Evolutionary conservation across 2,113 vertebrate species (phyloP).

Genomic region (Mustela lutreola): DNA sequence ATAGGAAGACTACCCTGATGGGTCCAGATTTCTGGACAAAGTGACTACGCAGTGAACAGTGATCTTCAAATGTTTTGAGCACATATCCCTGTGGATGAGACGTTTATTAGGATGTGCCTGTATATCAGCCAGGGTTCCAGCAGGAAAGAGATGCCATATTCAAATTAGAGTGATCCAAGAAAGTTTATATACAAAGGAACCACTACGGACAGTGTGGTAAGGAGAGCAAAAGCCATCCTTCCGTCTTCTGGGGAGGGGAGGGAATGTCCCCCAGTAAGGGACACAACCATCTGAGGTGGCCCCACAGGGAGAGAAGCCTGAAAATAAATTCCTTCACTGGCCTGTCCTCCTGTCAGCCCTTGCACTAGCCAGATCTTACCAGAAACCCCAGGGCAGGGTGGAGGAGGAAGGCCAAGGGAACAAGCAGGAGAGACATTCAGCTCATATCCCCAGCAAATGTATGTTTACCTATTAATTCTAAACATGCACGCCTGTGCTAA

Average conservation of each 20-base stretch:
- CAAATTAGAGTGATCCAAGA: background rate
- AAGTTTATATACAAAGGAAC: background rate
- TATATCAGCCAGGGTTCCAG: background rate
- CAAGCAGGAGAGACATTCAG: background rate
- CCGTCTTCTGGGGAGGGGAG: background rate
- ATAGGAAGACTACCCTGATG: background rate
- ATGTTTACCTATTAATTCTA: background rate
- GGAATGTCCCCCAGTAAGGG: background rate
- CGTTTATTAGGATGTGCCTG: background rate
- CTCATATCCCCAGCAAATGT: background rate
- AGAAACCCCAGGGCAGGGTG: background rate
- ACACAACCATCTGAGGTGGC: background rate
- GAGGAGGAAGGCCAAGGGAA: background rate
- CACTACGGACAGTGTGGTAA: background rate
- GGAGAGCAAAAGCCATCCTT: background rate
- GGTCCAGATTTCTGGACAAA: background rate
- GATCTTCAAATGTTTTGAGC: background rate
- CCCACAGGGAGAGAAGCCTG: background rate
- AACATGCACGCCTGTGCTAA: background rate
- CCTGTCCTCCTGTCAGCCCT: background rate
- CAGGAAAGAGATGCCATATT: constrained; percentile 3
- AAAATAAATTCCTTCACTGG: background rate
- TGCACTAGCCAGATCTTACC: background rate
- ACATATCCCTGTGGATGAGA: background rate
- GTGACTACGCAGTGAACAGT: background rate